phyloP scores from a whole-genome alignment of 2,888 invertebrate genomes.

The Cerceris rybyensis region DNA sequence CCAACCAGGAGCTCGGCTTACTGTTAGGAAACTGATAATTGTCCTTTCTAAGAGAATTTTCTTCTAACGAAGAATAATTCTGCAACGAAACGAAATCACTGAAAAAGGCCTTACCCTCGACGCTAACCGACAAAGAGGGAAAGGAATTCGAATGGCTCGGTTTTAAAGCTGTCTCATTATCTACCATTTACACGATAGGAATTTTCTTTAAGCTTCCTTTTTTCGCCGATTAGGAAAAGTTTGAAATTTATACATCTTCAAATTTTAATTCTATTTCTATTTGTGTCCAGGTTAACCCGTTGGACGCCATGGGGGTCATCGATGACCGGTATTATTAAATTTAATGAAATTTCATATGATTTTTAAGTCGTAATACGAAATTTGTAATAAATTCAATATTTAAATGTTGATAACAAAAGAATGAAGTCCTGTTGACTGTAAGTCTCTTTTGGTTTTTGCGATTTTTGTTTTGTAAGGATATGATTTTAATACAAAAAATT shows the following conservation, averaged over 20 bases:
- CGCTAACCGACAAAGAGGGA: background rate
- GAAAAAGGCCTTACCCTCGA: background rate
- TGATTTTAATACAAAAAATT: too few relatives aligned
- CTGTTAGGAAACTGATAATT: slow-evolving; percentile 20
- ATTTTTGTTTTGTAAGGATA: too few relatives aligned
- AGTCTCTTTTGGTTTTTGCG: too few relatives aligned
- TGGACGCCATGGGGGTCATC: too few relatives aligned
- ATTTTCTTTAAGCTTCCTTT: background rate
- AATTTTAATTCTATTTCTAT: too few relatives aligned
- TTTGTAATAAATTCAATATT: too few relatives aligned
- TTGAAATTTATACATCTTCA: background rate
- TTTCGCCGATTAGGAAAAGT: background rate
- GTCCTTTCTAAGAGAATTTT: background rate
- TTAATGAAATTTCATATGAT: too few relatives aligned
- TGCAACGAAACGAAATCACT: background rate
- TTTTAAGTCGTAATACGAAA: too few relatives aligned
- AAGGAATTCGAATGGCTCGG: background rate
- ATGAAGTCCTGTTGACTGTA: too few relatives aligned
- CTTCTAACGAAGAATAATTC: background rate
- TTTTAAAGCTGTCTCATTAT: background rate
- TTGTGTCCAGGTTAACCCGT: too few relatives aligned
- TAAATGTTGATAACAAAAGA: too few relatives aligned
- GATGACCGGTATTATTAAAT: too few relatives aligned
- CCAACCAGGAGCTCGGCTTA: slow-evolving; percentile 26
- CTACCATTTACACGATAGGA: background rate